A percentile compares a stretch with the other conserved stretches of the same genome.
Conservation (phyloP, 35 echinoderm and acorn worm species). For the Chiridota heheva region DNA sequence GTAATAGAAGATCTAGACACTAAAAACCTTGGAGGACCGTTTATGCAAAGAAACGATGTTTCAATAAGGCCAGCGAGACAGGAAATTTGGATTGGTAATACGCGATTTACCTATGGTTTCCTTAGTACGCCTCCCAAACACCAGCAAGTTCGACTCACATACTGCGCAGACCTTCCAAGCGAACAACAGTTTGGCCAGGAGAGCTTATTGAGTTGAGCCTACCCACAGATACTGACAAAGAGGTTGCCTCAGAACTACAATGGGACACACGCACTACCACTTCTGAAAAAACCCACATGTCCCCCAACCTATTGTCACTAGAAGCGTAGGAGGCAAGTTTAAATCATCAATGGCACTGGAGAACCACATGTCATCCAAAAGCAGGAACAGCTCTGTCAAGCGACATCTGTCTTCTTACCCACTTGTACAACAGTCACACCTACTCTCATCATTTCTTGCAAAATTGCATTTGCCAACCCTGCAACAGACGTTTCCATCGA, state of each 20-base stretch:
- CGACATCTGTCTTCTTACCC: neutral
- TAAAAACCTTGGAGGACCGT: slow-evolving; percentile 63
- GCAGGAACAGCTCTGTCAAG: slow-evolving; percentile 3
- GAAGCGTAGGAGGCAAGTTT: neutral
- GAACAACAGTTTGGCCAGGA: neutral
- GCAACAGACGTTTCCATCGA: neutral
- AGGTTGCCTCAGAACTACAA: no score
- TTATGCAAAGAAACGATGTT: slow-evolving; percentile 67
- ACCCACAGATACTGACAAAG: no score
- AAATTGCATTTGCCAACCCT: neutral
- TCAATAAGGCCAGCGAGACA: neutral
- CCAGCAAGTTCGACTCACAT: neutral
- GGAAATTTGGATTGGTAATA: neutral
- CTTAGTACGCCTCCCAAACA: neutral
- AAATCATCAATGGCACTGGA: neutral
- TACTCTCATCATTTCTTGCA: neutral
- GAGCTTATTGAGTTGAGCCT: slow-evolving; percentile 3
- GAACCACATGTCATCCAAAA: neutral
- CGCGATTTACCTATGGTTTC: neutral
- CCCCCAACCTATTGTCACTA: no score
- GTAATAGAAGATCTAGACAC: slow-evolving; percentile 64
- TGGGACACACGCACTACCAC: no score
- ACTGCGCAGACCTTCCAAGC: neutral
- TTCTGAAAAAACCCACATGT: no score
- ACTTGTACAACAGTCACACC: neutral